These are phyloP conservation scores for Scomberomorus guttatus DNA, from an alignment of 2,797 vertebrate genomes.

Conservation along the genomic window DNA sequence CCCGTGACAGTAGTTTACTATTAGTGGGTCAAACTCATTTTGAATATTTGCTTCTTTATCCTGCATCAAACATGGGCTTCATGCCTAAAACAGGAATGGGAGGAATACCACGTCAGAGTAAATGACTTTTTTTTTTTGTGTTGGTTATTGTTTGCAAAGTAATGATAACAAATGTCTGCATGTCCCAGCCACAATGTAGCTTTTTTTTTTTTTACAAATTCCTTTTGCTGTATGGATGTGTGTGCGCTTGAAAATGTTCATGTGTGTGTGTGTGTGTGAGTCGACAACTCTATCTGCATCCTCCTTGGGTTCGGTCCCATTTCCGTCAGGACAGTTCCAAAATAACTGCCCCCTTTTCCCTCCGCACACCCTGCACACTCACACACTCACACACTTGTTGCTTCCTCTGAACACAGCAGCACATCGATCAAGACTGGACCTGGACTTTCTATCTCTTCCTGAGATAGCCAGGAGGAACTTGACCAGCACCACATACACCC, in stretches of 20 bases:
- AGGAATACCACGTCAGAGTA: neutral
- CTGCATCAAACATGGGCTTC: neutral
- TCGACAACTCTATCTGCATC: constrained; percentile 89
- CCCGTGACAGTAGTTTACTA: neutral
- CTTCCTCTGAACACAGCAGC: constrained; percentile 89
- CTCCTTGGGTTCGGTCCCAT: constrained; percentile 90
- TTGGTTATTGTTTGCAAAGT: constrained; percentile 49
- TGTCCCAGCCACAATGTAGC: constrained; percentile 61
- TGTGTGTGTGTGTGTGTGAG: constrained; percentile 28
- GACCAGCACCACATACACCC: constrained; percentile 37
- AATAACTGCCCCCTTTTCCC: constrained; percentile 88
- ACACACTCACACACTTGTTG: constrained; percentile 76
- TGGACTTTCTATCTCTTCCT: constrained; percentile 94
- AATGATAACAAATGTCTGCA: constrained; percentile 69
- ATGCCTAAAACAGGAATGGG: neutral
- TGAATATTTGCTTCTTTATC: neutral
- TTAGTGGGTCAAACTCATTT: neutral
- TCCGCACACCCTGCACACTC: constrained; percentile 65
- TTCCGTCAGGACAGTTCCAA: constrained; percentile 91
- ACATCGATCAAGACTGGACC: constrained; percentile 92
- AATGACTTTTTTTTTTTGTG: constrained; percentile 15
- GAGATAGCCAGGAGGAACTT: constrained; percentile 77
- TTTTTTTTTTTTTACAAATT: constrained; percentile 7
- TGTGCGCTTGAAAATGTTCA: constrained; percentile 8
- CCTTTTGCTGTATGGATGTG: constrained; percentile 17